Base-by-base conservation (phyloP, 2,797 vertebrate species). In the Chrosomus eos region DNA sequence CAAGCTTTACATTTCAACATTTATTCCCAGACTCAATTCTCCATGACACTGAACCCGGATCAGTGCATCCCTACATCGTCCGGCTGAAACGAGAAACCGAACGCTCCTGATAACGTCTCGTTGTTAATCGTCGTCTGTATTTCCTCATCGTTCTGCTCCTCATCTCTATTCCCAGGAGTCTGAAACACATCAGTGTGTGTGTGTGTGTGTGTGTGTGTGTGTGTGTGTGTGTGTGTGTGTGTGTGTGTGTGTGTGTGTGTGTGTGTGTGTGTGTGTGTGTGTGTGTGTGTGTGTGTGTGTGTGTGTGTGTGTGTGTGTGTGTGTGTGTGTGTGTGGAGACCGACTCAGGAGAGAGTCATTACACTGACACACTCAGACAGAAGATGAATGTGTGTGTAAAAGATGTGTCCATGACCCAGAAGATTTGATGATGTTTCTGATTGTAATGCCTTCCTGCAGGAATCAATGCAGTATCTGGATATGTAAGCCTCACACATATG, bases 221-320 rank as follows among this genome's bases (percentile, higher is more conserved):
- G 31, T 31, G 73, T 84, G 60, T 77, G 60, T 68, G 53, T 66
- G 73, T 80, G 66, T 31, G 31, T 31, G 31, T 31, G 31, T 84
- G 60, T 77, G 60, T 68, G 53, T 66, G 73, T 80, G 66, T 31
- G 31, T 31, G 31, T 31, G 73, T 84, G 60, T 77, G 60, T 68
- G 53, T 66, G 73, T 80, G 66, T 45, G 43, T 43, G 43, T 68
- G 53, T 66, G 73, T 80, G 66, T 68, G 53, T 66, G 73, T 80
- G 66, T 68, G 53, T 66, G 73, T 80, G 66, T 68, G 53, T 66
- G 73, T 80, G 66, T 68, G 53, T 66, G 73, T 80, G 66, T 68
- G 53, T 66, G 73, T 80, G 66, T 68, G 53, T 66, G 73, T 80
- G 66, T 68, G 53, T 66, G 73, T 80, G 66, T 68, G 53, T 66